These are phyloP conservation scores for Emberiza fucata DNA, from an alignment of 2,113 vertebrate genomes.

Conservation along the genomic window DNA sequence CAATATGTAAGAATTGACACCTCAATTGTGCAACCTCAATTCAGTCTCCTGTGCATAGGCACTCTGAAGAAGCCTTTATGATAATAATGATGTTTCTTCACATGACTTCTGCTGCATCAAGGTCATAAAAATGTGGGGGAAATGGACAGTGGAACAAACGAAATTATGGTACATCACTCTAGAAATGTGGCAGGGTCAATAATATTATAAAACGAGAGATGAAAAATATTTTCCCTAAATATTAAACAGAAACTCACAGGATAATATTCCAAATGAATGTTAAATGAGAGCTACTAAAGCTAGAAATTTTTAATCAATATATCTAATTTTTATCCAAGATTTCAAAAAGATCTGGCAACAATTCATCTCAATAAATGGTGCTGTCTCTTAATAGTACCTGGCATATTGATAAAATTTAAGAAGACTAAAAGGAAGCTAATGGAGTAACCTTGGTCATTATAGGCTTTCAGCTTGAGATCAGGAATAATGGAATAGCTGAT, in stretches of 20 bases:
- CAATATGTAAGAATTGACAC: background rate
- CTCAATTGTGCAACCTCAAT: background rate
- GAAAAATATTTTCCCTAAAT: background rate
- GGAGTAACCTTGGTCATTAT: background rate
- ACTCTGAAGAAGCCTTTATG: background rate
- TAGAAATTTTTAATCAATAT: background rate
- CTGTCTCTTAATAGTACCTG: background rate
- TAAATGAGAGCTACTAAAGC: background rate
- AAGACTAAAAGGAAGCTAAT: background rate
- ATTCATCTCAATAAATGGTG: background rate
- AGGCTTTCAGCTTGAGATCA: background rate
- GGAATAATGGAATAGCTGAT: background rate
- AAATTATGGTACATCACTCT: background rate
- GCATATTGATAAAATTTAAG: background rate
- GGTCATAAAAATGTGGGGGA: background rate
- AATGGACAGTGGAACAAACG: background rate
- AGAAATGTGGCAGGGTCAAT: background rate
- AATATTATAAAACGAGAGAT: background rate
- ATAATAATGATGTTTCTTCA: background rate
- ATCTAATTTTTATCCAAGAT: background rate
- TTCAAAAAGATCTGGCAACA: background rate
- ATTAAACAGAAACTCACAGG: background rate
- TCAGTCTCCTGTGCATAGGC: background rate
- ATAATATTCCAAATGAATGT: background rate
- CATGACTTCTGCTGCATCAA: background rate